Conservation (phyloP, 2,888 invertebrate genomes). For the Epirrhoe tristata region DNA sequence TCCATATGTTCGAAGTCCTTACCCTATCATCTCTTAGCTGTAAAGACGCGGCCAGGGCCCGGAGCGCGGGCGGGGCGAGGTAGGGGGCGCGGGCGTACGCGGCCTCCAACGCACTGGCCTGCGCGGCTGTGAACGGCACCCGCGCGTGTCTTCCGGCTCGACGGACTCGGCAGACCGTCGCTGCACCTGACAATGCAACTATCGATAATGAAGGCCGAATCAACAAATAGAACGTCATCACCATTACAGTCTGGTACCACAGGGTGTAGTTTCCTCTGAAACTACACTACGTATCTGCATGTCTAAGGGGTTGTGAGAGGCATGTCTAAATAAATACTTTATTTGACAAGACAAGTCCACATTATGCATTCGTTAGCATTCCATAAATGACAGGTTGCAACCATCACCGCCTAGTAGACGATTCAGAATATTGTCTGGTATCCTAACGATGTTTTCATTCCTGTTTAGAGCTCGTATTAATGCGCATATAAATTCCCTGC, state of each 20-base stretch:
- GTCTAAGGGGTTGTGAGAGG: too few relatives aligned
- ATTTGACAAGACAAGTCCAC: too few relatives aligned
- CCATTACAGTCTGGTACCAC: not conserved
- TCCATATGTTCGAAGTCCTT: conserved; percentile 38
- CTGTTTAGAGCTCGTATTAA: too few relatives aligned
- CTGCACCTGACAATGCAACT: conserved; percentile 50
- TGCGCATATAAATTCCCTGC: too few relatives aligned
- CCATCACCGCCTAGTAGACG: too few relatives aligned
- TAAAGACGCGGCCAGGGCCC: conserved; percentile 86
- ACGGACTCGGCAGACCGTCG: conserved; percentile 74
- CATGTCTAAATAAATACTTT: too few relatives aligned
- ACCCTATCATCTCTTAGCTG: conserved; percentile 89
- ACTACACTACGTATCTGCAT: too few relatives aligned
- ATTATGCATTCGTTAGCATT: too few relatives aligned
- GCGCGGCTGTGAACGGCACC: conserved; percentile 90
- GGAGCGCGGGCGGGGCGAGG: conserved; percentile 88
- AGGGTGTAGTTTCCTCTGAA: too few relatives aligned
- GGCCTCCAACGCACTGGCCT: conserved; percentile 88
- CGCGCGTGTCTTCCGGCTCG: conserved; percentile 88
- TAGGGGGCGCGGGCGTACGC: conserved; percentile 89
- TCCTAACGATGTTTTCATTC: too few relatives aligned
- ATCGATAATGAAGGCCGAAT: conserved; percentile 53
- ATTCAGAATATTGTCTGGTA: too few relatives aligned
- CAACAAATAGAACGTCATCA: not conserved
- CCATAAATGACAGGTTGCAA: too few relatives aligned